Conservation (phyloP, 2,797 vertebrate genomes). For the Gadopsis bispinosus region DNA sequence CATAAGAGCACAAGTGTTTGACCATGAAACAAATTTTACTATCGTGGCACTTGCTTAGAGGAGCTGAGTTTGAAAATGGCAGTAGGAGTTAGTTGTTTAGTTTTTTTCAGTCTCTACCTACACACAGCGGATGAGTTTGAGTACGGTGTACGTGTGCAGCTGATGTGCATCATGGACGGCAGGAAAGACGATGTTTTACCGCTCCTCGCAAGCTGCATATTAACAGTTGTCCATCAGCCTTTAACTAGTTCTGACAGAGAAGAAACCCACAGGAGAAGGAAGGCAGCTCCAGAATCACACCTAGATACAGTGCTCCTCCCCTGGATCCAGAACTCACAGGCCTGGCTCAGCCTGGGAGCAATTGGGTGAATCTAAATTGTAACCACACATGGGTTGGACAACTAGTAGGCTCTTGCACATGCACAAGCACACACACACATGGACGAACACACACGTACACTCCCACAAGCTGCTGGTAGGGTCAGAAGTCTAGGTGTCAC, state of each 20-base stretch:
- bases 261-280: constrained; percentile 65
- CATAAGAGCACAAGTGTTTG: constrained; percentile 79
- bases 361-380: constrained; percentile 93
- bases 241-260: constrained; percentile 73
- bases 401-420: constrained; percentile 84
- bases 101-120: constrained; percentile 26
- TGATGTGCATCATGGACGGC: constrained; percentile 26
- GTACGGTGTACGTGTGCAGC: background rate
- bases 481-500: constrained; percentile 93
- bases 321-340: constrained; percentile 65
- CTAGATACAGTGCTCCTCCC: constrained; percentile 66
- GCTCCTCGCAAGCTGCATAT: constrained; percentile 52
- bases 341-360: constrained; percentile 85
- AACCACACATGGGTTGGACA: constrained; percentile 91
- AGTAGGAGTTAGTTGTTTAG: constrained; percentile 31
- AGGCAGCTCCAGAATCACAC: constrained; percentile 68
- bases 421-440: constrained; percentile 47
- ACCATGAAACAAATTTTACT: constrained; percentile 79
- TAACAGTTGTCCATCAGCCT: constrained; percentile 74
- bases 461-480: constrained; percentile 86
- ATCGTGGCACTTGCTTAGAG: constrained; percentile 62
- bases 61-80: constrained; percentile 56
- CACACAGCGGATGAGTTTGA: constrained; percentile 22
- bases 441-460: constrained; percentile 24
- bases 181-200: constrained; percentile 46